phyloP scores from a whole-genome alignment of 2,888 invertebrate genomes.

The Noctua janthe region DNA sequence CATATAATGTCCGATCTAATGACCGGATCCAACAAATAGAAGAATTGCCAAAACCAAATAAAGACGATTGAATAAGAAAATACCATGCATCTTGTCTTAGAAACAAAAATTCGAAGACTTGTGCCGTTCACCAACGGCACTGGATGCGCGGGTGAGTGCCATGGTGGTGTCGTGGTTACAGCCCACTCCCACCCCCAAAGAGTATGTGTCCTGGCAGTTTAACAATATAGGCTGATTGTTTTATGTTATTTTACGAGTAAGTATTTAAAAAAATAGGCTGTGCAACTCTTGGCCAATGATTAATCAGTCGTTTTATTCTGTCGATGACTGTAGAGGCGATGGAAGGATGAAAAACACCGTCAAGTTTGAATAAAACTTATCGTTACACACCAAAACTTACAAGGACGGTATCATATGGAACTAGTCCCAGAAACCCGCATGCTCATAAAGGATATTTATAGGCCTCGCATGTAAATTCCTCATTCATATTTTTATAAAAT shows the following conservation, averaged over 20 bases:
- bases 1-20: too few relatives aligned
- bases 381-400: not conserved
- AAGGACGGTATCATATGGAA: not conserved
- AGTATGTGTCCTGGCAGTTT: not conserved
- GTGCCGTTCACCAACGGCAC: not conserved
- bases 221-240: not conserved
- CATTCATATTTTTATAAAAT: not conserved
- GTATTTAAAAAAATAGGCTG: not conserved
- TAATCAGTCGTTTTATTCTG: not conserved
- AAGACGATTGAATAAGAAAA: too few relatives aligned
- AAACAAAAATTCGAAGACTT: not conserved
- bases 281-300: not conserved
- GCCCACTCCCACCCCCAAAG: not conserved
- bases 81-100: not conserved
- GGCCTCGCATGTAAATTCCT: conserved; percentile 17
- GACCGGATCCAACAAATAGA: too few relatives aligned
- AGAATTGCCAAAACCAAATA: not conserved
- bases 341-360: not conserved
- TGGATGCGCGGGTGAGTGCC: not conserved
- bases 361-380: too few relatives aligned
- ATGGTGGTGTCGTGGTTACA: not conserved
- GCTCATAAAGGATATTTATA: conserved; percentile 9
- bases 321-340: not conserved
- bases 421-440: not conserved
- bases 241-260: too few relatives aligned